Base-by-base conservation (phyloP, 2,113 vertebrate species). In the Heterochromis multidens region DNA sequence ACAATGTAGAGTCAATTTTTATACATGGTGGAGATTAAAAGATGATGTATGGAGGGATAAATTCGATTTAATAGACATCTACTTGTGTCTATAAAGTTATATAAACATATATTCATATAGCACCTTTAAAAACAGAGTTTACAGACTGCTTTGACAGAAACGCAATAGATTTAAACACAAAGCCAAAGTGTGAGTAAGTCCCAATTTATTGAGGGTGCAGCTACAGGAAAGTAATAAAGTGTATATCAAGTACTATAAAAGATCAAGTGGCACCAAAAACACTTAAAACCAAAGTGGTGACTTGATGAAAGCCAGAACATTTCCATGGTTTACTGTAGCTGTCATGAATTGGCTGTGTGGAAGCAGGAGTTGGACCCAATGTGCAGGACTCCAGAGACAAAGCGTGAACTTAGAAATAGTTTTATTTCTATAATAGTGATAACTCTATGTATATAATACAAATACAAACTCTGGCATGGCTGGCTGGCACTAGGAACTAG, bases 271-370 rank as follows among this genome's bases (percentile, higher is more conserved):
- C 35, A 57, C 58, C 23, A 67, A 70, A 83, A 83, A 17, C 70
- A 72, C 33, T 86, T 23, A 49, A 70, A 46, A 29, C 6, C 3
- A 40, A 62, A 77, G 70, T 65, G 80, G 70, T 63, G 61, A 49
- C 43, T 76, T 85, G 37, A 83, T 57, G 57, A 40, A 79, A 79
- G 23, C 57, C 86, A 87, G 84, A 87, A 76, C 77, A 37, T 59
- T 83, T 79, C 56, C 81, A 54, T 11, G 9, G 23, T 31, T 27
- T 31, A 52, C 4, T 74, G 43, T 52, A 23, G 19, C 31, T n/a
- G n/a, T n/a, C n/a, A n/a, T n/a, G n/a, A n/a, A n/a, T n/a, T n/a
- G n/a, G n/a, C n/a, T n/a, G n/a, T n/a, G n/a, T n/a, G n/a, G n/a
- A n/a, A n/a, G n/a, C n/a, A n/a, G n/a, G n/a, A n/a, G n/a, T n/a